These are phyloP conservation scores for Pemphredon lugubris DNA, from an alignment of 2,888 invertebrate genomes.

Conservation along the genomic window DNA sequence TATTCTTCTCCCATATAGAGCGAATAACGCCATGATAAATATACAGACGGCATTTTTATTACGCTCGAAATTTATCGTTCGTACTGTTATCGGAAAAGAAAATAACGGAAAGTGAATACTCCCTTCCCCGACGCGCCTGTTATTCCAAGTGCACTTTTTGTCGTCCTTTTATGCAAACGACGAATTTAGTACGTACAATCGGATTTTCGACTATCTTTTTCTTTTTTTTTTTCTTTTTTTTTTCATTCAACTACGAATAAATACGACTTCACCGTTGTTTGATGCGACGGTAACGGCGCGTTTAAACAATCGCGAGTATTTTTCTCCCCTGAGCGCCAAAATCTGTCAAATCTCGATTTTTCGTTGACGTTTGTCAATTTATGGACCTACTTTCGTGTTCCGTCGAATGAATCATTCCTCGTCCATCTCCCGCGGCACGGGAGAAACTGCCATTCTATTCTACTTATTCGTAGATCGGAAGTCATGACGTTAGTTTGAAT, in stretches of 20 bases:
- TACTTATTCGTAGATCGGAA: no score
- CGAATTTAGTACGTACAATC: constrained; percentile 20
- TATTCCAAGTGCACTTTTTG: not conserved
- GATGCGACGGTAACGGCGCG: constrained; percentile 3
- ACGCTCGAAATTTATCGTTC: constrained; percentile 37
- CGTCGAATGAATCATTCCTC: constrained; percentile 30
- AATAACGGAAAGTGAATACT: constrained; percentile 11
- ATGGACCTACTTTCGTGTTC: constrained; percentile 1
- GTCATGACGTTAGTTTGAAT: no score
- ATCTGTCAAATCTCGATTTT: not conserved
- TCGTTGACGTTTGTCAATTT: constrained; percentile 26
- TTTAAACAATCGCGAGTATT: not conserved
- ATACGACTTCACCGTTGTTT: not conserved
- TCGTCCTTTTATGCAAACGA: constrained; percentile 10
- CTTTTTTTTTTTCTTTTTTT: no score
- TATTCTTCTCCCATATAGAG: not conserved
- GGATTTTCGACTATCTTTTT: constrained; percentile 3
- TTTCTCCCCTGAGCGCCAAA: not conserved
- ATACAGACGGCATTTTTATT: constrained; percentile 36
- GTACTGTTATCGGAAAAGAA: constrained; percentile 24
- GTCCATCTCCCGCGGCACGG: not conserved
- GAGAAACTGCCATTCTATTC: no score
- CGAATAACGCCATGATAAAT: constrained; percentile 43
- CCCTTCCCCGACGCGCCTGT: constrained; percentile 4
- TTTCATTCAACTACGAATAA: constrained; percentile 2